Conservation (phyloP, 2,113 vertebrate species). For the Petroica traversi region DNA sequence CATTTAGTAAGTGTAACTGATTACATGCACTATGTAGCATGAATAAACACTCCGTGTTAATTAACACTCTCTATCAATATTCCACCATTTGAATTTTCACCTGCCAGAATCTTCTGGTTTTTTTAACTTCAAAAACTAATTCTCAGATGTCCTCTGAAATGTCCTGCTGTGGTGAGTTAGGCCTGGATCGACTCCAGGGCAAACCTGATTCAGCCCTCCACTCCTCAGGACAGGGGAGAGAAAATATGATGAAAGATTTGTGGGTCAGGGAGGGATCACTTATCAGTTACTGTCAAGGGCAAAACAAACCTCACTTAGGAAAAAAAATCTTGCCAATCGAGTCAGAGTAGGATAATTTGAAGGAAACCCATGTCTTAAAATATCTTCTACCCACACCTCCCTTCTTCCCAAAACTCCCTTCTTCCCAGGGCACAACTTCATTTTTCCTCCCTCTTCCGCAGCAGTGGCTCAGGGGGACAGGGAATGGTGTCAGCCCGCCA, state of each 20-base stretch:
- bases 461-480: background rate
- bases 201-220: background rate
- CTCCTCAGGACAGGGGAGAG: background rate
- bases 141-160: background rate
- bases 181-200: background rate
- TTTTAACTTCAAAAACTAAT: background rate
- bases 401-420: background rate
- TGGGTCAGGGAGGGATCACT: background rate
- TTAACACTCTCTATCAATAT: background rate
- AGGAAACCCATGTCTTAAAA: background rate
- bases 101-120: background rate
- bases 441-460: background rate
- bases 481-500: background rate
- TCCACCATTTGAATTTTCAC: background rate
- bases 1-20: background rate
- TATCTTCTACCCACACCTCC: fast-evolving
- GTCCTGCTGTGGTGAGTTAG: background rate
- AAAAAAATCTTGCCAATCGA: background rate
- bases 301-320: background rate
- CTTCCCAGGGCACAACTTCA: background rate
- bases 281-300: background rate
- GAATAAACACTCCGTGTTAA: background rate
- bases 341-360: background rate
- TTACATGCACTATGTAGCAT: background rate
- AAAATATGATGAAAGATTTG: background rate